Evolutionary conservation across 2,888 invertebrate genomes (phyloP).

Genomic region (Mystacides longicornis): DNA sequence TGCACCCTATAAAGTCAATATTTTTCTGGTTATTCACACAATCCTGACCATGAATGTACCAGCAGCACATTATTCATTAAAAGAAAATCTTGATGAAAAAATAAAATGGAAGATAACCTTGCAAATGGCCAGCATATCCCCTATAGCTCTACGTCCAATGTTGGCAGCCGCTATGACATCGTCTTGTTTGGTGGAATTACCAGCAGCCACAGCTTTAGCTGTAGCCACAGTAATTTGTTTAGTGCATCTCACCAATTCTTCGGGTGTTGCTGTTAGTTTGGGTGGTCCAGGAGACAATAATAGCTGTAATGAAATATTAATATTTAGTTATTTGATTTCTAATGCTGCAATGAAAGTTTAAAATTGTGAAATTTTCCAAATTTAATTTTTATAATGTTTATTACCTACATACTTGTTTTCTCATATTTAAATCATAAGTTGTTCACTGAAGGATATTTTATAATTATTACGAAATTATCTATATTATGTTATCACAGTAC

Average conservation of each 20-base stretch:
- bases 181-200: constrained; percentile 84
- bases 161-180: constrained; percentile 96
- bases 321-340: no score
- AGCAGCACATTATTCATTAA: background rate
- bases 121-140: constrained; percentile 84
- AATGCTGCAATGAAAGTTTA: no score
- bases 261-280: constrained; percentile 64
- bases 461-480: no score
- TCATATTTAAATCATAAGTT: no score
- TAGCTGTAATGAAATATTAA: no score
- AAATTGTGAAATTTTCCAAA: no score
- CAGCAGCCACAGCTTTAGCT: constrained; percentile 89
- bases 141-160: constrained; percentile 88
- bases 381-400: no score
- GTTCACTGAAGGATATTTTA: no score
- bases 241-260: constrained; percentile 88
- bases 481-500: no score
- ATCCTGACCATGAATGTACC: no score
- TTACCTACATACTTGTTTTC: no score
- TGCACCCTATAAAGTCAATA: constrained; percentile 44
- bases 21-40: background rate
- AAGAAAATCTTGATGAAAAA: no score
- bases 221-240: constrained; percentile 92
- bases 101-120: constrained; percentile 47
- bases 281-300: constrained; percentile 47